These are phyloP conservation scores for Psammodynastes pulverulentus DNA, from an alignment of 2,113 vertebrate species.

Conservation along the genomic window DNA sequence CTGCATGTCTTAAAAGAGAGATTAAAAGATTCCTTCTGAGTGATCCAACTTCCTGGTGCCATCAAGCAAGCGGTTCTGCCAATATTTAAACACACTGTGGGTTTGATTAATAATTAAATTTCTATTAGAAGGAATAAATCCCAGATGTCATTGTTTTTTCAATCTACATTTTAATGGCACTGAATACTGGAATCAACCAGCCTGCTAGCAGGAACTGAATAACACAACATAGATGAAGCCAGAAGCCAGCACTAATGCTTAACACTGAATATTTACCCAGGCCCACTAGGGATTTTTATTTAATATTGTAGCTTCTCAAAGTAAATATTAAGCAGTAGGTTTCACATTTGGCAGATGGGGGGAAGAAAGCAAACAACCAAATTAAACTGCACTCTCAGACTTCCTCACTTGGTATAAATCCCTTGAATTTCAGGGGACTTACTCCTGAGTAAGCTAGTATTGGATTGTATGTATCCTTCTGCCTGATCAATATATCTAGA, in stretches of 20 bases:
- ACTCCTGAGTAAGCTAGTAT: background rate
- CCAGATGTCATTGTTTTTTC: slow-evolving; percentile 47
- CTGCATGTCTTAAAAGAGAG: background rate
- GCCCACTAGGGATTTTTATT: slow-evolving; percentile 28
- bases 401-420: background rate
- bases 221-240: background rate
- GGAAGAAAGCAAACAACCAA: background rate
- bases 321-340: slow-evolving; percentile 13
- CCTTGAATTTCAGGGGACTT: background rate
- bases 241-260: slow-evolving; percentile 14
- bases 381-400: background rate
- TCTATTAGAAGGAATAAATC: slow-evolving; percentile 44
- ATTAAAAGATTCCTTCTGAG: slow-evolving; percentile 42
- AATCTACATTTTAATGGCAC: slow-evolving; percentile 23
- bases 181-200: slow-evolving; percentile 11
- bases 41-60: slow-evolving; percentile 45
- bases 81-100: slow-evolving; percentile 40
- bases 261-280: slow-evolving; percentile 23
- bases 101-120: slow-evolving; percentile 49
- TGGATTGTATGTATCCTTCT: background rate
- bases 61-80: slow-evolving; percentile 24
- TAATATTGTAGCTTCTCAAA: slow-evolving; percentile 4
- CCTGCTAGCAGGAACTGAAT: background rate
- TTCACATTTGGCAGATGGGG: slow-evolving; percentile 23
- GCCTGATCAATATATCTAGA: slow-evolving; percentile 32